These are phyloP conservation scores for Tokudaia muenninki DNA, from an alignment of 2,797 vertebrate genomes.

Conservation along the genomic window DNA sequence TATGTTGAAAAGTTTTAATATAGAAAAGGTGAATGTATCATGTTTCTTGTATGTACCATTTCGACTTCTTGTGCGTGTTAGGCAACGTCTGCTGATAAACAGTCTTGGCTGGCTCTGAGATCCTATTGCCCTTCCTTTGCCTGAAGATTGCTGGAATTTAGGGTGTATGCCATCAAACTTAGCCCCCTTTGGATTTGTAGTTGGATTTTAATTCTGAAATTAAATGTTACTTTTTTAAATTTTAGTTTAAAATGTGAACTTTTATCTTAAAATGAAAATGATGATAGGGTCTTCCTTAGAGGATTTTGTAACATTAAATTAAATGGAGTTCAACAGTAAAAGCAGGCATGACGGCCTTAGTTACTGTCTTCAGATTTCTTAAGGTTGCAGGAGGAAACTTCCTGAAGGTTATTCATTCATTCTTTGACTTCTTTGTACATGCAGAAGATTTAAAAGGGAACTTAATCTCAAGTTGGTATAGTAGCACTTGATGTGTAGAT, in stretches of 20 bases:
- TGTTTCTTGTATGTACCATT: background rate
- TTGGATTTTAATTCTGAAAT: background rate
- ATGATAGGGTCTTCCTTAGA: background rate
- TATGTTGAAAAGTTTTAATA: background rate
- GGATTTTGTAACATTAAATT: background rate
- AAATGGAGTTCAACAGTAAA: constrained; percentile 26
- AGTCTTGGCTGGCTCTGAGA: background rate
- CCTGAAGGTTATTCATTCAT: background rate
- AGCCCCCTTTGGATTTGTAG: background rate
- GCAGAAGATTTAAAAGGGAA: background rate
- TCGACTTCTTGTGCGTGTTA: background rate
- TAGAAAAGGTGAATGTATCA: background rate
- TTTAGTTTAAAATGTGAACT: background rate
- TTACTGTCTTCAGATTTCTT: background rate
- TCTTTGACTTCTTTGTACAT: background rate
- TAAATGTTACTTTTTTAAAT: background rate
- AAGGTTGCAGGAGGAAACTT: background rate
- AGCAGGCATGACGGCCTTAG: background rate
- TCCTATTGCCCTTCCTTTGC: background rate
- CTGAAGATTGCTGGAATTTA: background rate
- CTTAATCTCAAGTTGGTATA: background rate
- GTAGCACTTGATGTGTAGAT: background rate
- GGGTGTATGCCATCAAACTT: background rate
- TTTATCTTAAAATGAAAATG: background rate
- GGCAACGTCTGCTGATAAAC: background rate